These are phyloP conservation scores for Heteropelma amictum DNA, from an alignment of 2,888 invertebrate genomes.

Conservation along the genomic window DNA sequence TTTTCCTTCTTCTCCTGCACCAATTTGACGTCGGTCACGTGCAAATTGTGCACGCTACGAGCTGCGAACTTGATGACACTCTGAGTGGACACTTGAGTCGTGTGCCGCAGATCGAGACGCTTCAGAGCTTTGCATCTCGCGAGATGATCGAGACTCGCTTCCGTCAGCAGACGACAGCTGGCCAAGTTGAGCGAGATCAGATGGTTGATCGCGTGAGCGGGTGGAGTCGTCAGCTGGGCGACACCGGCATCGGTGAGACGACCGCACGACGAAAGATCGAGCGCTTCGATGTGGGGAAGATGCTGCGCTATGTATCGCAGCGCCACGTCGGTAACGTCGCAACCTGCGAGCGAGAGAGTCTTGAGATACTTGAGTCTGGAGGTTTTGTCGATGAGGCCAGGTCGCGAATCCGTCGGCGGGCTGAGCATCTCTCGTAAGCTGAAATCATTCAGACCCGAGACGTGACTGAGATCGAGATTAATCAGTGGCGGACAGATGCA, in stretches of 20 bases:
- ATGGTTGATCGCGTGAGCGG: constrained; percentile 82
- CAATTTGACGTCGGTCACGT: constrained; percentile 88
- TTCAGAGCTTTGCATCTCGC: constrained; percentile 86
- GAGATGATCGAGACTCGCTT: constrained; percentile 89
- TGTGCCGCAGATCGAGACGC: constrained; percentile 88
- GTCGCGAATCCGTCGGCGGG: constrained; percentile 91
- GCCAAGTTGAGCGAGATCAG: constrained; percentile 88
- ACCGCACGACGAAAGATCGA: constrained; percentile 92
- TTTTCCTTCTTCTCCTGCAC: constrained; percentile 81
- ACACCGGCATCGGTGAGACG: constrained; percentile 94
- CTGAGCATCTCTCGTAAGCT: constrained; percentile 91
- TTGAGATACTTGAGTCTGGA: constrained; percentile 88
- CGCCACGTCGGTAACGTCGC: constrained; percentile 93
- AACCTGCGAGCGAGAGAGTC: constrained; percentile 89
- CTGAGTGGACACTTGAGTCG: constrained; percentile 88
- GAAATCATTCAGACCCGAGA: constrained; percentile 90
- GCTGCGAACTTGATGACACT: constrained; percentile 91
- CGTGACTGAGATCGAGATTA: constrained; percentile 90
- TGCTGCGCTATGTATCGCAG: constrained; percentile 88
- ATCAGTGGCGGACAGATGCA: constrained; percentile 89
- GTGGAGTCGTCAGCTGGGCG: constrained; percentile 89
- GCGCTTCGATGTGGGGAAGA: constrained; percentile 84
- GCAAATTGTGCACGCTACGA: constrained; percentile 87
- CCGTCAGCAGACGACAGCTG: constrained; percentile 90
- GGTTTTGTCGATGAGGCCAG: constrained; percentile 86